phyloP scores from a whole-genome alignment of 2,113 vertebrate species.

The Scalopus aquaticus region DNA sequence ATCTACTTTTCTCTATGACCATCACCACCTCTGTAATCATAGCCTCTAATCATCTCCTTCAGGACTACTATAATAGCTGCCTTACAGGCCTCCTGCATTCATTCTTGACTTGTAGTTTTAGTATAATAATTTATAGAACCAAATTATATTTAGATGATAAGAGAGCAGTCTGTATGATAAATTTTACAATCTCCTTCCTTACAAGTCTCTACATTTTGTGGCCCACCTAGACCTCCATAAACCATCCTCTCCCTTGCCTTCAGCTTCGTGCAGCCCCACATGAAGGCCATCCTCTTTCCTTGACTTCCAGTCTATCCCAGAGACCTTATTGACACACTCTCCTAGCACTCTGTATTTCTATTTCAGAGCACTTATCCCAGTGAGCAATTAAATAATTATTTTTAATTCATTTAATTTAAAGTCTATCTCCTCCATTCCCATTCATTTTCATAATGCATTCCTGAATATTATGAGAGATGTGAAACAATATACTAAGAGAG shows the following conservation, averaged over 20 bases:
- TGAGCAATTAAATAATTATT: conserved; percentile 68
- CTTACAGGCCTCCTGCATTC: background rate
- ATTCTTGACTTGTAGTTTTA: background rate
- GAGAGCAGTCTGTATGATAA: background rate
- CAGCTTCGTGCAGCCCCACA: background rate
- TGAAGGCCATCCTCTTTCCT: background rate
- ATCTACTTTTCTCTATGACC: background rate
- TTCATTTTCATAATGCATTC: conserved; percentile 68
- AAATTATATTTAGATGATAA: background rate
- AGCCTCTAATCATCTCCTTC: background rate
- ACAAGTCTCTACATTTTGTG: background rate
- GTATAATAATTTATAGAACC: background rate
- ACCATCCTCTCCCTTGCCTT: background rate
- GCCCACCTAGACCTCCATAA: background rate
- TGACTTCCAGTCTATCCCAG: background rate
- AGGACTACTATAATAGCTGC: background rate
- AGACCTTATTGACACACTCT: background rate
- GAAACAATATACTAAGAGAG: conserved; percentile 27
- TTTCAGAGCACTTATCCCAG: conserved; percentile 42
- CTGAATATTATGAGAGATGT: conserved; percentile 32
- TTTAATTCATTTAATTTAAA: conserved; percentile 74
- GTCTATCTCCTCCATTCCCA: conserved; percentile 50
- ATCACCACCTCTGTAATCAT: background rate
- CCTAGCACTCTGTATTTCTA: background rate
- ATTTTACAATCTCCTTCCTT: background rate